Percentiles rank a stretch among this genome's conserved stretches.
These are phyloP conservation scores for Drymodes brunneopygia DNA, from an alignment of 2,113 vertebrate species.

Conservation along the genomic window DNA sequence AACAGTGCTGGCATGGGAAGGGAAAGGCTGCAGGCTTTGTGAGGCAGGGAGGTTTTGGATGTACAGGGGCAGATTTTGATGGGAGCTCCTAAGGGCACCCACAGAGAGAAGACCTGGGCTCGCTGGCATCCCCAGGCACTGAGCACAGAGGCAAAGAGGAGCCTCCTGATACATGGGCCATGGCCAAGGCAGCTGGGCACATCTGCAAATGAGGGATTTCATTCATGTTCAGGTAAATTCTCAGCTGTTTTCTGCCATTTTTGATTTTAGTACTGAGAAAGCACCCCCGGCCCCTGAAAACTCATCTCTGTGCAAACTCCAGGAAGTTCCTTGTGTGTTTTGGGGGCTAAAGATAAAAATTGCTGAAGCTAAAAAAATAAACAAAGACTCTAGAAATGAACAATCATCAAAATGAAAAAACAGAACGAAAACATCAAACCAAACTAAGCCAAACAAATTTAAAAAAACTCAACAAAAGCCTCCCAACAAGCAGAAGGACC, in stretches of 20 bases:
- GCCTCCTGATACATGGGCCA: background rate
- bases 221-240: background rate
- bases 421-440: background rate
- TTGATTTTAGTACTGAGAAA: background rate
- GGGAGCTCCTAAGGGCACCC: background rate
- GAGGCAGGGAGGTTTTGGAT: background rate
- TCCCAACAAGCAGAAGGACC: background rate
- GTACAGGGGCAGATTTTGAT: accelerated
- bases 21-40: background rate
- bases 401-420: background rate
- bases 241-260: background rate
- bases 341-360: background rate
- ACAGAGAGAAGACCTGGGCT: background rate
- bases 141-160: background rate
- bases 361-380: background rate
- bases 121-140: accelerated
- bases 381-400: background rate
- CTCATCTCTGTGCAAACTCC: background rate
- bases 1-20: background rate
- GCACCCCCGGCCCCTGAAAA: background rate
- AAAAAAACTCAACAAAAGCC: too few relatives aligned
- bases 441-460: background rate
- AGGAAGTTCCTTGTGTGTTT: background rate
- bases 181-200: too few relatives aligned
- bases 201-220: background rate